A percentile compares a stretch with the other conserved stretches of the same genome.
These are phyloP conservation scores for Gambusia yucatana DNA, from an alignment of 2,797 vertebrate genomes.

Conservation along the genomic window DNA sequence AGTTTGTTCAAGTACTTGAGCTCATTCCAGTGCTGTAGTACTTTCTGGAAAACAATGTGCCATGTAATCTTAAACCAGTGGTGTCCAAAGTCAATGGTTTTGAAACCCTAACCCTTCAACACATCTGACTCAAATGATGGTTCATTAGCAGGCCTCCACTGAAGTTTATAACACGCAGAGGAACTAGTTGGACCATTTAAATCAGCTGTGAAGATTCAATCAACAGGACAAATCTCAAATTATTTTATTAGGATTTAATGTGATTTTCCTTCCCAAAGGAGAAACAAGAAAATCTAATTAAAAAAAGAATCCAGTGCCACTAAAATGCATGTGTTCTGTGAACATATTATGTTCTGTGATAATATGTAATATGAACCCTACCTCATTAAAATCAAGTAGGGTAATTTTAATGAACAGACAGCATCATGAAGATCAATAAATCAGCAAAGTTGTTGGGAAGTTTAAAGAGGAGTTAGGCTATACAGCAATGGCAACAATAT, in stretches of 20 bases:
- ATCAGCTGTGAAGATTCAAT: background rate
- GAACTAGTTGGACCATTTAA: background rate
- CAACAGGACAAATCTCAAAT: background rate
- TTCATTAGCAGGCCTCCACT: background rate
- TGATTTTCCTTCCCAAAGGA: background rate
- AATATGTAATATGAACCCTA: too few species aligned
- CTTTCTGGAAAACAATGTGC: background rate
- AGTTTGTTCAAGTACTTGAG: background rate
- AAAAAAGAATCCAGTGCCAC: background rate
- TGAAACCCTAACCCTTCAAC: background rate
- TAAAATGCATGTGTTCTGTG: background rate
- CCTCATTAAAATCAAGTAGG: too few species aligned
- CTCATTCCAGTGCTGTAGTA: background rate
- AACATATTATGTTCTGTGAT: background rate
- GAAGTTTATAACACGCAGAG: background rate
- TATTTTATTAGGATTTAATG: background rate
- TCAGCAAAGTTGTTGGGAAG: background rate
- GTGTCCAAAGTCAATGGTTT: background rate
- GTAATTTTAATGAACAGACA: background rate
- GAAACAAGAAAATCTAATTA: background rate
- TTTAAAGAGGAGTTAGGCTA: background rate
- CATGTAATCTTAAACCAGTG: background rate
- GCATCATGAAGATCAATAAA: background rate
- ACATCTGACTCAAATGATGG: background rate
- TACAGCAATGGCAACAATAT: too few species aligned